Base-by-base conservation (phyloP, 2,797 vertebrate species). In the Rhinophrynus dorsalis region DNA sequence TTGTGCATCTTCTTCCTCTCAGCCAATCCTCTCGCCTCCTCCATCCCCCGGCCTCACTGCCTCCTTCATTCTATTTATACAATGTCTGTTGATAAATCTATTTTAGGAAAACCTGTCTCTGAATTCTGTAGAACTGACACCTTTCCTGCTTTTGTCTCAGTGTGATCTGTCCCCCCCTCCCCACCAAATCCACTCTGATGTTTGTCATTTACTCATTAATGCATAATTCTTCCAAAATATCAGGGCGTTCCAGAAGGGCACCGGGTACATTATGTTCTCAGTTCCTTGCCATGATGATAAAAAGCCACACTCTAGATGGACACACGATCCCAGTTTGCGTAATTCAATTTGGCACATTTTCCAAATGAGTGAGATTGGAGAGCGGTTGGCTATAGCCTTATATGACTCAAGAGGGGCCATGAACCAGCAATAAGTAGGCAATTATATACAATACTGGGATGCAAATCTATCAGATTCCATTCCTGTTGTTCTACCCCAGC, bases 31-130 rank as follows among this genome's bases (percentile, higher is more conserved):
- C 21, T 72, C 35, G 7, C 50, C 50, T 63, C 59, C 32, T 63
- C 24, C 11, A 3, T 56, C 59, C 20, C 20, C 29, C 32, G 29
- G 30, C 24, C 51, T 42, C 35, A 29, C 33, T 58, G 21, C 47
- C 15, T 27, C 26, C n/a, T 6, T 24, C 1, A 10, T 13, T 71
- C 68, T 64, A 64, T 72, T 65, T 65, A 63, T 71, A 71, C 26
- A 38, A 42, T 9, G 60, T 58, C 60, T 71, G 40, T 23, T 57
- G 27, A 35, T 45, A 54, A 38, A 29, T 55, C 59, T 71, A 71
- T 71, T 71, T 57, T 15, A 56, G 68, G 59, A 48, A 27, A 38
- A 21, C 27, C 26, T 29, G 12, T 37, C 11, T 47, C 60, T 48
- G 23, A 38, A 51, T 56, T 35, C 51, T 15, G 52, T 24, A 32